These are phyloP conservation scores for Drosophila takahashii DNA, from an alignment of 1,140 invertebrate species.

Conservation along the genomic window DNA sequence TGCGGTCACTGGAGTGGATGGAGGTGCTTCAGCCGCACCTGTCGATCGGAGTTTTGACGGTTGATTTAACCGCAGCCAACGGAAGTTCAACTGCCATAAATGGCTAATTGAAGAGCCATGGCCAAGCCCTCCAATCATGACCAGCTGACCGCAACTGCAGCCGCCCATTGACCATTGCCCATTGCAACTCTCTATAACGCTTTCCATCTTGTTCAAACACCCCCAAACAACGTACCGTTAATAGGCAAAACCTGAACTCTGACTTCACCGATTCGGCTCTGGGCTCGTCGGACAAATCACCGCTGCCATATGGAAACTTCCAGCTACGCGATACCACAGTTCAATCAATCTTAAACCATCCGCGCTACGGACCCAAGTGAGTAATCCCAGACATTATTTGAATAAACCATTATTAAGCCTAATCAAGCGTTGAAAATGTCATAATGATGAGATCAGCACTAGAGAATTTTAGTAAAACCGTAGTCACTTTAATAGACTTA, in stretches of 20 bases:
- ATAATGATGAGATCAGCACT: slow-evolving; percentile 12
- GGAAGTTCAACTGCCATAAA: slow-evolving; percentile 73
- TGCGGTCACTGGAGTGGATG: slow-evolving; percentile 3
- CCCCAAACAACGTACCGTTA: too few species aligned
- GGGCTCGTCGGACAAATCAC: slow-evolving; percentile 95
- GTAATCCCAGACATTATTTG: slow-evolving; percentile 58
- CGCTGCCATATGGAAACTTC: slow-evolving; percentile 96
- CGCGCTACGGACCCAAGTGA: slow-evolving; percentile 93
- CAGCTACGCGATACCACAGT: slow-evolving; percentile 96
- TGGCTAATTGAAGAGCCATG: slow-evolving; percentile 36
- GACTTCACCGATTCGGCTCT: slow-evolving; percentile 97
- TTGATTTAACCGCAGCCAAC: slow-evolving; percentile 69
- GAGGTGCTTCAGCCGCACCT: slow-evolving; percentile 8
- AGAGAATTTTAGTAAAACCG: neutral
- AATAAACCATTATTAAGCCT: slow-evolving; percentile 10
- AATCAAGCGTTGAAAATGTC: slow-evolving; percentile 22
- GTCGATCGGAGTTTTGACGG: slow-evolving; percentile 61
- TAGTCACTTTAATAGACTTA: neutral
- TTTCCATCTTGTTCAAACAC: neutral
- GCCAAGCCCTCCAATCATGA: slow-evolving; percentile 53
- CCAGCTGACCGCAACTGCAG: slow-evolving; percentile 64
- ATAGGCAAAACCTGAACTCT: slow-evolving; percentile 96
- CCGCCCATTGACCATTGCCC: slow-evolving; percentile 24
- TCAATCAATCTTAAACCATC: slow-evolving; percentile 96
- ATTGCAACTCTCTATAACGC: slow-evolving; percentile 24